Percentiles rank a stretch among this genome's conserved stretches.
Conservation (phyloP, 64 coral and sea anemone species). For the Montipora sp. region DNA sequence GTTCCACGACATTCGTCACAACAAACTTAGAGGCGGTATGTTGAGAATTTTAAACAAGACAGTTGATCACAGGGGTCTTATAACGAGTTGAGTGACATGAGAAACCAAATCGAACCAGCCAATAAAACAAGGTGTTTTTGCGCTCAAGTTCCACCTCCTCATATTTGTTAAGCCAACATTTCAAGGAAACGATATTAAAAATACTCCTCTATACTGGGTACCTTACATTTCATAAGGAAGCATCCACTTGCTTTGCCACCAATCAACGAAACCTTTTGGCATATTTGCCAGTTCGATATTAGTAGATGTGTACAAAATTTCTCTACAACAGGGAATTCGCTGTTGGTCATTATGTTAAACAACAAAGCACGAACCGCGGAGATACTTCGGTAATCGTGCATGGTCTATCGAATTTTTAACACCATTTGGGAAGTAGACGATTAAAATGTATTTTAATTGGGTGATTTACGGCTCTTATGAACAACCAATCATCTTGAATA, state of each 20-base stretch:
- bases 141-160: not conserved
- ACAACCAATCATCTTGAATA: not conserved
- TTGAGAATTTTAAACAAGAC: conserved; percentile 4
- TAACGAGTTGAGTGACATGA: not conserved
- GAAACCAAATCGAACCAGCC: not conserved
- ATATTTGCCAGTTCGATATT: not conserved
- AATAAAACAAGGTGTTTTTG: not conserved
- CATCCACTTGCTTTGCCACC: not conserved
- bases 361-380: not conserved
- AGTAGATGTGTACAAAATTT: no score
- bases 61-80: not conserved
- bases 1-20: not conserved
- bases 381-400: not conserved
- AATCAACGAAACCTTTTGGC: no score
- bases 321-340: not conserved
- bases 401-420: not conserved
- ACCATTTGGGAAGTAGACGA: not conserved
- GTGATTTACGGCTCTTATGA: not conserved
- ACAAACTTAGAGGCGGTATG: not conserved
- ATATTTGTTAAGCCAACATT: not conserved
- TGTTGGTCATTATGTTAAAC: not conserved
- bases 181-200: not conserved
- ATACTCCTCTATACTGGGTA: not conserved
- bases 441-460: not conserved
- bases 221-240: not conserved